These are phyloP conservation scores for Drosophila algonquin DNA, from an alignment of 2,888 invertebrate genomes.

Conservation along the genomic window DNA sequence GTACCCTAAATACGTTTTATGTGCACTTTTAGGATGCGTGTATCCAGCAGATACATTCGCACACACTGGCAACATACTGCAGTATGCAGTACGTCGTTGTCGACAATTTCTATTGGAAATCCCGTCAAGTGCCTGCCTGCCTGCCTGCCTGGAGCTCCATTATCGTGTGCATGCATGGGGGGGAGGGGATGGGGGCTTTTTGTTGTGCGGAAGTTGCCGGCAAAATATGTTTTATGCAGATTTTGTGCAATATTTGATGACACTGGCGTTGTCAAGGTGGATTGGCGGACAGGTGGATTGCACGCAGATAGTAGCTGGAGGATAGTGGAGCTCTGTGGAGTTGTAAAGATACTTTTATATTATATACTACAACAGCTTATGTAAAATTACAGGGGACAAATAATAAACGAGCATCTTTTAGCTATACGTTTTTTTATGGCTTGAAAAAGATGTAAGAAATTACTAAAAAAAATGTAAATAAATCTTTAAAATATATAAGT, in stretches of 20 bases:
- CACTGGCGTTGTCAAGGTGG: conserved; percentile 31
- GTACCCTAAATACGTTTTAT: conserved; percentile 61
- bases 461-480: too few relatives aligned
- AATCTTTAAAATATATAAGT: background rate
- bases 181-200: background rate
- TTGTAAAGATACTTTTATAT: background rate
- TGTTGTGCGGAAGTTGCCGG: conserved; percentile 9
- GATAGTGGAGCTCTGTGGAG: too few relatives aligned
- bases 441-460: background rate
- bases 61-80: conserved; percentile 15
- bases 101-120: conserved; percentile 64
- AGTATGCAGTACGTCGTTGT: conserved; percentile 42
- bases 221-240: conserved; percentile 4
- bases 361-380: background rate
- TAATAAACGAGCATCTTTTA: background rate
- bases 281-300: background rate
- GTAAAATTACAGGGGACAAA: background rate
- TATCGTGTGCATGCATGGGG: background rate
- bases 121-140: conserved; percentile 35
- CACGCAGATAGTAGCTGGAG: too few relatives aligned
- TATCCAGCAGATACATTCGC: conserved; percentile 5
- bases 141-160: conserved; percentile 14
- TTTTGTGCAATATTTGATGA: conserved; percentile 39
- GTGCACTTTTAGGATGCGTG: conserved; percentile 42
- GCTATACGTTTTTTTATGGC: background rate